Evolutionary conservation across 35 echinoderm and acorn worm species (phyloP).

Genomic region (Acanthaster planci): DNA sequence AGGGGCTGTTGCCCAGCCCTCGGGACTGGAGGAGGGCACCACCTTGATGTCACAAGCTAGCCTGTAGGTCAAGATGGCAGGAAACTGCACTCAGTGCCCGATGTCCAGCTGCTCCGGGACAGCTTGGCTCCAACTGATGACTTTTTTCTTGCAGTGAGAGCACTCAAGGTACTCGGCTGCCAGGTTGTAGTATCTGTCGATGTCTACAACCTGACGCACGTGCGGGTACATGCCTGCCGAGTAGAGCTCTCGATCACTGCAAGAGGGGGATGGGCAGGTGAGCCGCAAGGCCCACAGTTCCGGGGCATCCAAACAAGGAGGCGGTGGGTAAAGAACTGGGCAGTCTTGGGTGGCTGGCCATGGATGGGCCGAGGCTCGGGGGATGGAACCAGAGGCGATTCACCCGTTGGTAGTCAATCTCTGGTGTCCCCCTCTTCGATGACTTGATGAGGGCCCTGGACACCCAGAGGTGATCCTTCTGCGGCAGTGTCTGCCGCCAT

Average conservation of each 20-base stretch:
- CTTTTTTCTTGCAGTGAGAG: slow-evolving; percentile 39
- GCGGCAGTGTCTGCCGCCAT: slow-evolving; percentile 49
- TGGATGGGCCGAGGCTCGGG: slow-evolving; percentile 15
- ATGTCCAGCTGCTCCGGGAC: slow-evolving; percentile 47
- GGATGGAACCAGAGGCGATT: slow-evolving; percentile 52
- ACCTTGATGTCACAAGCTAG: slow-evolving; percentile 53
- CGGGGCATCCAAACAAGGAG: slow-evolving; percentile 48
- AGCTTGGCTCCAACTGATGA: slow-evolving; percentile 42
- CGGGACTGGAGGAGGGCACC: too few relatives aligned
- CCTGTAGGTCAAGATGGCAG: slow-evolving; percentile 49
- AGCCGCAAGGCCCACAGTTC: slow-evolving; percentile 26
- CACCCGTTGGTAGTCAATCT: slow-evolving; percentile 34
- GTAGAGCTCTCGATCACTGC: slow-evolving; percentile 31
- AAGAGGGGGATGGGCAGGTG: slow-evolving; percentile 17
- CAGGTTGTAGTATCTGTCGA: slow-evolving; percentile 56
- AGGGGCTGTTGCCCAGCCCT: slow-evolving; percentile 44
- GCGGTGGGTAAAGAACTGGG: slow-evolving; percentile 23
- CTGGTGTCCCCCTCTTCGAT: slow-evolving; percentile 40
- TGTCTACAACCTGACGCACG: slow-evolving; percentile 49
- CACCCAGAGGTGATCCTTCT: slow-evolving; percentile 47
- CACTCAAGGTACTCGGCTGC: slow-evolving; percentile 68
- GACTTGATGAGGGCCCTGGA: slow-evolving; percentile 46
- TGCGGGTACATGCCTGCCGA: slow-evolving; percentile 41
- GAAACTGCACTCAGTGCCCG: slow-evolving; percentile 33
- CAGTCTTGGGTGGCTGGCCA: slow-evolving; percentile 27